Evolutionary conservation across 2,797 vertebrate genomes (phyloP).

Genomic region (Carapus acus): DNA sequence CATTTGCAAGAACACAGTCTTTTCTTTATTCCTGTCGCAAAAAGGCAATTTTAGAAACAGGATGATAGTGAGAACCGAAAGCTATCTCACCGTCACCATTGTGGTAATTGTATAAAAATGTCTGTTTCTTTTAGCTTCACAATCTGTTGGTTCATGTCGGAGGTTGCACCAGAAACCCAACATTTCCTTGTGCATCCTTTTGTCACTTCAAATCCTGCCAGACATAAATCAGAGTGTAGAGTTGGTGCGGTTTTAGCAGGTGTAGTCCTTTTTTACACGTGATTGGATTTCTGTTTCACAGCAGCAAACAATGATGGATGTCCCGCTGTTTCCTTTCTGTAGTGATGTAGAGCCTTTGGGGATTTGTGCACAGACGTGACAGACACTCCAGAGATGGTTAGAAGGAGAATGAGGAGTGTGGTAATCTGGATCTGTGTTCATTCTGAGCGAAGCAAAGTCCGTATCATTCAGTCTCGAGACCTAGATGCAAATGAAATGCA

Average conservation of each 20-base stretch:
- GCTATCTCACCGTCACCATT: not conserved
- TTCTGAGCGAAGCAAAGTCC: slow-evolving; percentile 14
- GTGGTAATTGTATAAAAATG: slow-evolving; percentile 8
- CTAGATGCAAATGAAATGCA: not conserved
- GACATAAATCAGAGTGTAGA: slow-evolving; percentile 12
- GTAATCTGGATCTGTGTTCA: slow-evolving; percentile 19
- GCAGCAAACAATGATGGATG: slow-evolving; percentile 64
- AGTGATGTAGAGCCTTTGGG: slow-evolving; percentile 14
- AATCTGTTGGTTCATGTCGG: slow-evolving; percentile 30
- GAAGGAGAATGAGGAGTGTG: not conserved
- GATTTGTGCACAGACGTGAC: slow-evolving; percentile 22
- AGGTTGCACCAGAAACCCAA: not conserved
- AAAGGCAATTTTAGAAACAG: too few species aligned
- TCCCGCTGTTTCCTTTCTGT: slow-evolving; percentile 37
- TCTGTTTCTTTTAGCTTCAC: slow-evolving; percentile 23
- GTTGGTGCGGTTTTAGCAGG: slow-evolving; percentile 1
- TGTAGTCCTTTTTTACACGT: not conserved
- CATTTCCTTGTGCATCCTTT: slow-evolving; percentile 23
- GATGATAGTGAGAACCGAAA: not conserved
- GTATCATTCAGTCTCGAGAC: not conserved
- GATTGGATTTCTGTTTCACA: slow-evolving; percentile 57
- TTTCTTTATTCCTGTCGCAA: not conserved
- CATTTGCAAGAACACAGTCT: not conserved
- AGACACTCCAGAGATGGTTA: slow-evolving; percentile 22
- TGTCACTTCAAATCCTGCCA: slow-evolving; percentile 31